Base-by-base conservation (phyloP, 2,113 vertebrate species). In the Sclerurus mexicanus region DNA sequence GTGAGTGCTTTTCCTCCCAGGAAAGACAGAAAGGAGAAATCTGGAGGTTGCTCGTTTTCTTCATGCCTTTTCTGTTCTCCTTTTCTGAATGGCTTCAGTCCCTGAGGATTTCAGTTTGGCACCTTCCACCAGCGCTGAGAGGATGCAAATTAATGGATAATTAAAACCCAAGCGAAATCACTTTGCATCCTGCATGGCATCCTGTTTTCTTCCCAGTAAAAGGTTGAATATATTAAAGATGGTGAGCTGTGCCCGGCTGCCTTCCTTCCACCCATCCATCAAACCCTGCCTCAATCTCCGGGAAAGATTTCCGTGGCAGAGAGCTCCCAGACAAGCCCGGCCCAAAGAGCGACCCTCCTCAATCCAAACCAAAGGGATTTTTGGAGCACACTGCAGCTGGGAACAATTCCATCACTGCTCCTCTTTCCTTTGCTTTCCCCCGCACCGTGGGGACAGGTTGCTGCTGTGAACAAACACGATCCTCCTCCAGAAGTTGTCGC, bases 401-500 rank as follows among this genome's bases (percentile, higher is more conserved):
- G n/a, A 62, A 40, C 46, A 58, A 28, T 88, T 7, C 63, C 82
- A 42, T 58, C 46, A 24, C 21, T 25, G 6, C 14, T 83, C 33
- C 25, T 35, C 35, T 59, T 53, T 60, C 47, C 47, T 71, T 71
- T 31, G 10, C 40, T 42, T 15, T 42, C 40, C 31, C 84, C 47
- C 42, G 11, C 83, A 87, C 84, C 85, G 46, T 58, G 97, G 77
- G n/a, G 75, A 23, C 87, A 99, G 99, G 99, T 99, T 12, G 86
- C 95, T 3, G 98, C 99, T 2, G 93, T 99, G 80, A 99, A 99
- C 81, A 98, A 97, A 77, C 98, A 97, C 4, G 97, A 99, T 78
- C 99, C 99, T 88, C 99, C 99, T 37, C 93, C 98, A 30, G 99
- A 99, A 81, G 97, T 99, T 47, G 94, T 99, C 13, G 99, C 99